Evolutionary conservation across 2,113 vertebrate species (phyloP).

Genomic region (Haemorhous mexicanus): DNA sequence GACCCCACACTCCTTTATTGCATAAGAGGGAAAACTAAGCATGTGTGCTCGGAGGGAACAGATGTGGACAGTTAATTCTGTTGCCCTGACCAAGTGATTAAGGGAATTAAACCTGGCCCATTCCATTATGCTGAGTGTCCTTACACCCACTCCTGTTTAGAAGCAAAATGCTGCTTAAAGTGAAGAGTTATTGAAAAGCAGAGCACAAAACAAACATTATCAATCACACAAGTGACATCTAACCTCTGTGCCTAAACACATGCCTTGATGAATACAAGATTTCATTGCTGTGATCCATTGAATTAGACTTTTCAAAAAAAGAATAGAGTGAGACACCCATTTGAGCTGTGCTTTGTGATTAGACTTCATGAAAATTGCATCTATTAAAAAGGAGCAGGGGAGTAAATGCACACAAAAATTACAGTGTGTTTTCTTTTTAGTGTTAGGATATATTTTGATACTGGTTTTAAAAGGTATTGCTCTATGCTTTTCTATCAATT

Average conservation of each 20-base stretch:
- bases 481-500: neutral
- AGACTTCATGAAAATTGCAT: constrained; percentile 33
- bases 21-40: constrained; percentile 48
- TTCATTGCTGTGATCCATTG: constrained; percentile 25
- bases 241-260: constrained; percentile 61
- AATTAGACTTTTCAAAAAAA: constrained; percentile 50
- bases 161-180: constrained; percentile 56
- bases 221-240: constrained; percentile 68
- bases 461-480: constrained; percentile 1
- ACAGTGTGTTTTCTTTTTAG: neutral
- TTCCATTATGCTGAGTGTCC: constrained; percentile 75
- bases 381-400: constrained; percentile 15
- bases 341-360: constrained; percentile 44
- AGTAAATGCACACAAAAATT: constrained; percentile 5
- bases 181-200: constrained; percentile 67
- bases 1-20: constrained; percentile 43
- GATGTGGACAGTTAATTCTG: constrained; percentile 78
- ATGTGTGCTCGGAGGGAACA: constrained; percentile 62
- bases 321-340: neutral
- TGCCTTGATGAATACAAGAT: constrained; percentile 29
- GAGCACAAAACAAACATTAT: constrained; percentile 66
- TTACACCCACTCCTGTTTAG: constrained; percentile 66
- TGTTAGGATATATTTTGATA: neutral
- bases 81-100: constrained; percentile 76
- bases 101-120: constrained; percentile 77